Evolutionary conservation across 2,797 vertebrate species (phyloP).

Genomic region (Lacerta agilis): DNA sequence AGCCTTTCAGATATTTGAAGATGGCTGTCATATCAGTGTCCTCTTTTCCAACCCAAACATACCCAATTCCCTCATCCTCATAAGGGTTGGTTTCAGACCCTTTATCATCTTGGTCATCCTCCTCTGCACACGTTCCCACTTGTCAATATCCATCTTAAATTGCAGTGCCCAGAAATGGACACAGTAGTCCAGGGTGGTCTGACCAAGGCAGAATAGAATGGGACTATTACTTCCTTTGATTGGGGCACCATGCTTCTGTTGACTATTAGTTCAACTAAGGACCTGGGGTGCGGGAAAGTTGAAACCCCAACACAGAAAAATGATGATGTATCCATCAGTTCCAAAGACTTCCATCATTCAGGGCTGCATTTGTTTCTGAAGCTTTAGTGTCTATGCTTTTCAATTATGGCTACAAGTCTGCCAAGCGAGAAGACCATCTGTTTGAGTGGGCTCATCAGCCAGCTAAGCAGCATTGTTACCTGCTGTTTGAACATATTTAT

Average conservation of each 20-base stretch:
- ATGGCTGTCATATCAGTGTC: too few relatives aligned
- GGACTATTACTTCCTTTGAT: neutral
- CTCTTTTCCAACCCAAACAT: too few relatives aligned
- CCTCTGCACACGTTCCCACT: too few relatives aligned
- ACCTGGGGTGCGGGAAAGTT: neutral
- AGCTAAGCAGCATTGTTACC: constrained; percentile 41
- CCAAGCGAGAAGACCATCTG: constrained; percentile 22
- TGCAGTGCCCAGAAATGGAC: too few relatives aligned
- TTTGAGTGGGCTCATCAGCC: constrained; percentile 37
- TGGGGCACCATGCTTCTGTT: neutral
- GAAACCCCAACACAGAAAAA: neutral
- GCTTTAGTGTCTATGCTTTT: neutral
- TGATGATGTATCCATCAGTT: neutral
- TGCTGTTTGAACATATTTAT: constrained; percentile 16
- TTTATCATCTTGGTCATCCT: too few relatives aligned
- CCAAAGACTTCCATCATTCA: neutral
- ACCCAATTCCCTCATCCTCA: too few relatives aligned
- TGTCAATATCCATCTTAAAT: too few relatives aligned
- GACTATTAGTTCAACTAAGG: neutral
- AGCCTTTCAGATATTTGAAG: too few relatives aligned
- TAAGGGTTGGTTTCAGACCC: neutral
- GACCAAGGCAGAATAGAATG: too few relatives aligned
- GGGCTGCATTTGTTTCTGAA: constrained; percentile 13
- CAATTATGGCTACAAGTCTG: constrained; percentile 18
- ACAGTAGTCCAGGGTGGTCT: too few relatives aligned